Evolutionary conservation across 2,797 vertebrate species (phyloP), one percentile per base, ranked within the genome.

Genomic region (Hydrocynus forskahlii): DNA sequence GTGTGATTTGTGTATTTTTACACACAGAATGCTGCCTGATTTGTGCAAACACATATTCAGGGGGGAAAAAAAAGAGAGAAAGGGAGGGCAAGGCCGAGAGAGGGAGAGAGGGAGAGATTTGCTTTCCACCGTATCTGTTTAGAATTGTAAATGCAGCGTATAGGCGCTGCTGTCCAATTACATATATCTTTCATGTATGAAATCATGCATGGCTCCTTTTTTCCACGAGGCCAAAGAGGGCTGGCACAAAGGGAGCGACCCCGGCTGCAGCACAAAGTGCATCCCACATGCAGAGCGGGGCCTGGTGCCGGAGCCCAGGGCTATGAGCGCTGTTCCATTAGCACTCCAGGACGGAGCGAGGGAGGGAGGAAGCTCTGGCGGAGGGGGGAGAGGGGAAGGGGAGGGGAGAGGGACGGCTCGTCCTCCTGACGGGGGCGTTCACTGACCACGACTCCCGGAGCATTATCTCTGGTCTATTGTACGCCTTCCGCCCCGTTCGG

Each of bases 161-260:
- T 90, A 88, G 93, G 89, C 90, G 87, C 88, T 87, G 90, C 91
- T 89, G 93, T 95, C 93, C 93, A 94, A 95, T 95, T 95, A 95
- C 93, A 94, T 93, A 93, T 91, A 93, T 94, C 93, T 94, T 94
- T 94, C 94, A 94, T 94, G 92, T 94, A 93, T 93, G 91, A 94
- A 94, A 94, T 94, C 94, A 94, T 94, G 93, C 93, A 92, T 93
- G 92, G 83, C 83, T 88, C 83, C 68, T 88, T 89, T 88, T 90
- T 89, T 89, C 76, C 84, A 86, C 86, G 38, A 87, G 86, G 87
- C 84, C 87, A 88, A 89, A 89, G 89, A 92, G 91, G 90, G 91
- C 81, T 79, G 83, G 89, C 92, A 93, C 93, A 95, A 93, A 94
- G 92, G 91, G 91, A 94, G 90, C 88, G 87, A 89, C 88, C 89